Base-by-base conservation (phyloP, 1,140 invertebrate species). In the Drosophila sturtevanti region DNA sequence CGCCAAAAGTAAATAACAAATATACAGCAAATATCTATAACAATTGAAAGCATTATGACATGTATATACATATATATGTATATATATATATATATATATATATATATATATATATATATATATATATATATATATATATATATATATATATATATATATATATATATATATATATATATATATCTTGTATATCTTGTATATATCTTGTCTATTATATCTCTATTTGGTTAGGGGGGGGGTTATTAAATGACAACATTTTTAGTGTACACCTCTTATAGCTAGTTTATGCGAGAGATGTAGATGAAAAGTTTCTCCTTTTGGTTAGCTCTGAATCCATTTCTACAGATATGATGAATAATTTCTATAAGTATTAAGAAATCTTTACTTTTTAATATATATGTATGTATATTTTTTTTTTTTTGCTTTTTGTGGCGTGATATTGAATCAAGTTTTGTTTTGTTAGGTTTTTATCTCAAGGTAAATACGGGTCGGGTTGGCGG, bases 1-100 rank as follows among this genome's bases (percentile, higher is more conserved):
- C 18, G 16, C 41, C 41, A 48, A 48, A 48, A 48, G 41, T 48
- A 48, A 48, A 48, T 48, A 48, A 48, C 41, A 48, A 44, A 44
- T 44, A 44, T 44, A 44, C 7, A 44, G 9, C 41, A 48, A 48
- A 48, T 48, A 48, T 48, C 41, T 48, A 48, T 48, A 48, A 48
- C 41, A 48, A 48, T 48, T 48, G 41, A 21, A 48, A 18, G 41
- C 41, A 48, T 48, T 48, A 48, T 48, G 41, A 18, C 41, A 48
- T 48, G 21, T 18, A 48, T 21, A 21, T 4, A 2, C 21, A 48
- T 48, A 21, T 48, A 21, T 31, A 31, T 31, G 4, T 24, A 24
- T 24, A 1, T 24, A 24, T 24, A 24, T 24, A 24, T 24, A 24
- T 24, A 2, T 24, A 1, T 24, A 24, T 24, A 1, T 24, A 24